Conservation (phyloP, 2,113 vertebrate genomes). For the Anas platyrhynchos region DNA sequence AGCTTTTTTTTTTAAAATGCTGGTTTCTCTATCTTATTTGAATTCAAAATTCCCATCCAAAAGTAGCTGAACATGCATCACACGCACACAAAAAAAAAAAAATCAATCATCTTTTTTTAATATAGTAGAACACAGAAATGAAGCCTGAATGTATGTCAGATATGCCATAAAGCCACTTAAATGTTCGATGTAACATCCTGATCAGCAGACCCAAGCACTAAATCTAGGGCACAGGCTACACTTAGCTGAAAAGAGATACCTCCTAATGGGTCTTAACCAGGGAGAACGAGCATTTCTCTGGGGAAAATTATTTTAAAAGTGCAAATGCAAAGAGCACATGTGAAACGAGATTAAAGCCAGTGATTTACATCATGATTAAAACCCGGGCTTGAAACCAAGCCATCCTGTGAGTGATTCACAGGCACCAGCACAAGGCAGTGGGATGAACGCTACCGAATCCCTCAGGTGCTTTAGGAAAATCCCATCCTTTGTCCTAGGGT, state of each 20-base stretch:
- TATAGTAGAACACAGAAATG: background rate
- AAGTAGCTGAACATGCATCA: background rate
- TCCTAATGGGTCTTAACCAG: conserved; percentile 19
- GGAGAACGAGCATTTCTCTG: background rate
- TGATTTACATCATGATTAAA: conserved; percentile 30
- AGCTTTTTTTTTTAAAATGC: background rate
- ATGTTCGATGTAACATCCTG: conserved; percentile 27
- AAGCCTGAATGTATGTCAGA: background rate
- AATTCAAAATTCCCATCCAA: background rate
- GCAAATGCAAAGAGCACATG: conserved; percentile 36
- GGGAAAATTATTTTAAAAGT: conserved; percentile 33
- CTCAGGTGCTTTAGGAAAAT: conserved; percentile 32
- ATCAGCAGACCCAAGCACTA: conserved; percentile 19
- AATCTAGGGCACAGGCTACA: conserved; percentile 37
- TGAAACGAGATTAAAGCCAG: background rate
- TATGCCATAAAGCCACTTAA: conserved; percentile 18
- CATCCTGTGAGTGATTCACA: background rate
- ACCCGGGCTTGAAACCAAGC: background rate
- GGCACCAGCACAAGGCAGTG: background rate
- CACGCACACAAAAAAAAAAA: background rate
- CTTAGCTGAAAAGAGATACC: conserved; percentile 51
- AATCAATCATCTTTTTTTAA: background rate
- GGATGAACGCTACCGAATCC: background rate
- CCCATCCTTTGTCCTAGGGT: background rate
- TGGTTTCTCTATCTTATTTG: background rate